Conservation (phyloP, 2,113 vertebrate species). For the Struthio camelus region DNA sequence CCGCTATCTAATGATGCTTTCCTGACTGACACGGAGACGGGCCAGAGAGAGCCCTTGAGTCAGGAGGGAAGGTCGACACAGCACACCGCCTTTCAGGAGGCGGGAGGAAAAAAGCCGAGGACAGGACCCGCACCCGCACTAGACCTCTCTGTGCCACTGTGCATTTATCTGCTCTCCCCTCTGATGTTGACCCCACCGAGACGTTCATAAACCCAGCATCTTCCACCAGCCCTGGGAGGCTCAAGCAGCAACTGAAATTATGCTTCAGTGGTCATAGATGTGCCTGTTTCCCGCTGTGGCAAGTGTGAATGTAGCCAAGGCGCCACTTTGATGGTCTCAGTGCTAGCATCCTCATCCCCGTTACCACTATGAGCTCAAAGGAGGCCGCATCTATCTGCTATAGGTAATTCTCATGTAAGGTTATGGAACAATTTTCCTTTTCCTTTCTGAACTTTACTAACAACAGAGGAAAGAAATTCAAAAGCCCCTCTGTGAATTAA, state of each 20-base stretch:
- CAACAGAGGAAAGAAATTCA: not conserved
- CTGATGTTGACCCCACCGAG: rapidly evolving
- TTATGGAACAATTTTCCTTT: not conserved
- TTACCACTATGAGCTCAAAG: not conserved
- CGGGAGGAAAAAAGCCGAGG: not conserved
- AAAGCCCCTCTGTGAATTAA: not conserved
- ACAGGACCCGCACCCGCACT: not conserved
- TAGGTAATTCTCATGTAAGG: not conserved
- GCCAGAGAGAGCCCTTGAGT: conserved; percentile 27
- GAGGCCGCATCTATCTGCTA: not conserved
- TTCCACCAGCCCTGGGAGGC: not conserved
- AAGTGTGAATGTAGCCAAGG: not conserved
- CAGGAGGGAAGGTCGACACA: conserved; percentile 24
- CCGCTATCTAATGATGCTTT: conserved; percentile 2
- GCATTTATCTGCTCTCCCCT: not conserved
- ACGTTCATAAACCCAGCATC: not conserved
- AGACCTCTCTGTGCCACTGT: rapidly evolving
- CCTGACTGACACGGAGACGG: not conserved
- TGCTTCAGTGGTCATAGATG: not conserved
- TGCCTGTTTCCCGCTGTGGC: not conserved
- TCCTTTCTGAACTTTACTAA: not conserved
- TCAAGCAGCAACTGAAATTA: not conserved
- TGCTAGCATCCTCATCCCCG: not conserved
- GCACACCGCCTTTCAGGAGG: not conserved
- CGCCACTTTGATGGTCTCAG: not conserved